Evolutionary conservation across 2,113 vertebrate species (phyloP).

Genomic region (Platichthys stellatus): DNA sequence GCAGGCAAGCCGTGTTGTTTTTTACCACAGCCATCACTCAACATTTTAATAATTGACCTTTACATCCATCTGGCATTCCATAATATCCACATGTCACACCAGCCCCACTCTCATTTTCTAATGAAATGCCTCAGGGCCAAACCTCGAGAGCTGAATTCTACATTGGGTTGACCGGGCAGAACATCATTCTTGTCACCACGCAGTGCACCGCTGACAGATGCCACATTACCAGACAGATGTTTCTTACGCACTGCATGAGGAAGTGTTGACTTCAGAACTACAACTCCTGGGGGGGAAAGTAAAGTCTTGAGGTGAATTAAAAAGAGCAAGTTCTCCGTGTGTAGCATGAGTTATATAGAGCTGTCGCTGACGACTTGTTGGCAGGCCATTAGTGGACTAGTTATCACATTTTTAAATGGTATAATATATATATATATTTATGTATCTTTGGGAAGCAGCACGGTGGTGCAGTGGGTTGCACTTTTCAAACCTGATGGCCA

Average conservation of each 20-base stretch:
- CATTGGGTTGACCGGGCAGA: constrained; percentile 14
- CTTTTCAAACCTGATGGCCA: no score
- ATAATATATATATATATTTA: not conserved
- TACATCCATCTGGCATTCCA: constrained; percentile 33
- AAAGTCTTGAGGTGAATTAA: constrained; percentile 26
- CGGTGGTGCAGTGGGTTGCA: no score
- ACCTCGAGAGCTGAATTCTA: constrained; percentile 10
- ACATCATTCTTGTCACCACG: constrained; percentile 22
- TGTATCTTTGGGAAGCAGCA: no score
- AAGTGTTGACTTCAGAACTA: not conserved
- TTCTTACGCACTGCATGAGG: constrained; percentile 5
- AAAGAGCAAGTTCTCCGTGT: not conserved
- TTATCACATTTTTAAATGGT: not conserved
- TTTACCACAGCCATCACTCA: constrained; percentile 23
- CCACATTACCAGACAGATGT: constrained; percentile 50
- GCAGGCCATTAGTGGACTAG: not conserved
- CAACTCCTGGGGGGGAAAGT: constrained; percentile 3
- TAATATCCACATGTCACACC: constrained; percentile 10
- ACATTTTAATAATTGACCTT: constrained; percentile 39
- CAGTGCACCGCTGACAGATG: constrained; percentile 49
- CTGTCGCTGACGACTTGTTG: not conserved
- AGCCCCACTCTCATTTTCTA: constrained; percentile 22
- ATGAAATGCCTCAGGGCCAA: constrained; percentile 27
- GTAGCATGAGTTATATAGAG: not conserved
- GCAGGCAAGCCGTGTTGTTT: not conserved